phyloP scores from a whole-genome alignment of 2,113 vertebrate genomes.

The Hiodon tergisus region DNA sequence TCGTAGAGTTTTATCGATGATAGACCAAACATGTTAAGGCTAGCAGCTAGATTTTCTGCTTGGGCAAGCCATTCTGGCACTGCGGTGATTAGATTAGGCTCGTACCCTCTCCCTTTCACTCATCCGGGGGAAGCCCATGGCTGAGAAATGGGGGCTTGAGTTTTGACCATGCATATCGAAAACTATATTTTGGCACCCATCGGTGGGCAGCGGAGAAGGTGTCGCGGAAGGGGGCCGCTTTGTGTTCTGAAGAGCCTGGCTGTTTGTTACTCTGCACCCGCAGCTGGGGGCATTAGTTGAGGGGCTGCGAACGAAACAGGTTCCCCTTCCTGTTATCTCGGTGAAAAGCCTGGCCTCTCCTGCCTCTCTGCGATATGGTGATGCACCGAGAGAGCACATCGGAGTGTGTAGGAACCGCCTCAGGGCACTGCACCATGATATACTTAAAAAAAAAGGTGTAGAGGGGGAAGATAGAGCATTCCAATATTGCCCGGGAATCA shows the following conservation, averaged over 20 bases:
- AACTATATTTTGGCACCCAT: neutral
- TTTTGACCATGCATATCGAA: neutral
- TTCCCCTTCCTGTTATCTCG: constrained; percentile 18
- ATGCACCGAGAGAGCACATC: constrained; percentile 10
- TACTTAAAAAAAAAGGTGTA: constrained; percentile 19
- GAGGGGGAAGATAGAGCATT: constrained; percentile 14
- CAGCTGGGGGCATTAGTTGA: constrained; percentile 8
- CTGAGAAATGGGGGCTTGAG: neutral
- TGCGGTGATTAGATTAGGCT: constrained; percentile 32
- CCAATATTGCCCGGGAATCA: constrained; percentile 25
- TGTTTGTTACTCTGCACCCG: constrained; percentile 1
- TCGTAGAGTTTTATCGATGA: constrained; percentile 53
- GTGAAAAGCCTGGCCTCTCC: constrained; percentile 4
- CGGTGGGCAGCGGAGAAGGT: neutral
- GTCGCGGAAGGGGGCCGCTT: neutral
- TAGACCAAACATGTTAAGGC: constrained; percentile 11
- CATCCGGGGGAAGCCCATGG: neutral
- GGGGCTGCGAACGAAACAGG: neutral
- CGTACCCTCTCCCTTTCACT: constrained; percentile 44
- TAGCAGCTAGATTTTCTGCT: neutral
- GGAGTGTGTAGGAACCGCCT: constrained; percentile 20
- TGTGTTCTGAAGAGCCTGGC: neutral
- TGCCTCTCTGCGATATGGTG: constrained; percentile 18
- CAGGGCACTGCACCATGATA: constrained; percentile 18
- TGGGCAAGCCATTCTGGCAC: neutral